Evolutionary conservation across 1,140 invertebrate genomes (phyloP).

Genomic region (Ectropis grisescens): DNA sequence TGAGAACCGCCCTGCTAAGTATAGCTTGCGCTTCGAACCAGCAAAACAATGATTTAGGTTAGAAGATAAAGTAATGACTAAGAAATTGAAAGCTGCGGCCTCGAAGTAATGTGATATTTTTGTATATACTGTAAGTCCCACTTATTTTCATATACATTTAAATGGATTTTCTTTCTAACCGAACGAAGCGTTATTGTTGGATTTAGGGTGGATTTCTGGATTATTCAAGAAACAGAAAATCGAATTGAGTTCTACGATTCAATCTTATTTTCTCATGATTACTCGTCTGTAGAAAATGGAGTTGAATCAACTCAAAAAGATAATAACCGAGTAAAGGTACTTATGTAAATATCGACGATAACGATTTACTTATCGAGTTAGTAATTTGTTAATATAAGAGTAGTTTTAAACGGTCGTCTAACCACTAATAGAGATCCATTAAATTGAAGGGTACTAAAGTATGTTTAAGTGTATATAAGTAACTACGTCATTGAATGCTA

Average conservation of each 20-base stretch:
- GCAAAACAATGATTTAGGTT: conserved; percentile 45
- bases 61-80: conserved; percentile 59
- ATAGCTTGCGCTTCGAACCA: conserved; percentile 36
- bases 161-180: conserved; percentile 64
- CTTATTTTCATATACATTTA: conserved; percentile 70
- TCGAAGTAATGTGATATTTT: conserved; percentile 71
- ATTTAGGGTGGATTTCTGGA: conserved; percentile 30
- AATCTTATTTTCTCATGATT: neutral
- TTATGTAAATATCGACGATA: conserved; percentile 59
- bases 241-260: too few species aligned
- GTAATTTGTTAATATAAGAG: conserved; percentile 44
- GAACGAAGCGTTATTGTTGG: conserved; percentile 49
- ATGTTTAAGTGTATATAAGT: conserved; percentile 41
- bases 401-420: conserved; percentile 55
- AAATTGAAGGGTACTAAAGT: conserved; percentile 66
- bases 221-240: conserved; percentile 11
- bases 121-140: conserved; percentile 69
- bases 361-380: conserved; percentile 46
- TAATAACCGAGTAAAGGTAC: conserved; percentile 37
- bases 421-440: conserved; percentile 53
- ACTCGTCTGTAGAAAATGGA: too few species aligned
- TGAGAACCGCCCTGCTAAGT: too few species aligned
- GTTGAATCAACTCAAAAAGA: too few species aligned
- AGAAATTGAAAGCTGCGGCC: conserved; percentile 67
- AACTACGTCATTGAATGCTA: conserved; percentile 55